Evolutionary conservation across 2,113 vertebrate genomes (phyloP), one percentile per base, ranked within the genome.

Genomic region (Hassar affinis): DNA sequence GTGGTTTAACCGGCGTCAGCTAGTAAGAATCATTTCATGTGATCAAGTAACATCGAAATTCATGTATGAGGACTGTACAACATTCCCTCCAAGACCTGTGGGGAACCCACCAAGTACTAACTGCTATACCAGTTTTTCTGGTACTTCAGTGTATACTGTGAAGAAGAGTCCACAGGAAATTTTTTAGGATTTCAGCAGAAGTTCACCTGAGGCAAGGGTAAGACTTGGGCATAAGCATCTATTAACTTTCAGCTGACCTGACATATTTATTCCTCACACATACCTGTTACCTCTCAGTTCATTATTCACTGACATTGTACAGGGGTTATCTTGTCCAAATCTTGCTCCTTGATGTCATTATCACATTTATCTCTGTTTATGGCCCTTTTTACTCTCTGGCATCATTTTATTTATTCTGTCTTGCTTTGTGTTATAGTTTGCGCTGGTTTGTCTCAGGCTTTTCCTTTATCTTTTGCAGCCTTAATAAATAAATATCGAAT

Each of bases 401-500:
- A 47, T 47, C 14, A 22, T 71, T 71, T 71, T 15, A 47, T 71
- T 69, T 45, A 45, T 22, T 42, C 6, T 68, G 8, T 22, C 25
- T n/a, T 68, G 62, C 14, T 27, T 51, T 30, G 45, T 6, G 15
- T 74, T 51, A 10, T 25, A 18, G 15, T 51, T 35, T 74, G n/a
- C 18, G n/a, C 22, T 17, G 27, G 22, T 49, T 49, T 74, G n/a
- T 49, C 22, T 49, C 69, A 49, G 25, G 11, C 11, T 4, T 17
- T 51, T 51, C 22, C 20, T 42, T 42, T 75, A 49, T 14, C 54
- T 14, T 9, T 15, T 30, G 17, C 25, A n/a, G 14, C 38, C 71
- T 49, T 8, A 6, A 59, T 59, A 18, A 85, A 81, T 68, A 68
- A 85, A 57, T 64, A n/a, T 17, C 33, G 42, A 82, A 62, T 27